Evolutionary conservation across 1,140 invertebrate species (phyloP).

Genomic region (Apis cerana): DNA sequence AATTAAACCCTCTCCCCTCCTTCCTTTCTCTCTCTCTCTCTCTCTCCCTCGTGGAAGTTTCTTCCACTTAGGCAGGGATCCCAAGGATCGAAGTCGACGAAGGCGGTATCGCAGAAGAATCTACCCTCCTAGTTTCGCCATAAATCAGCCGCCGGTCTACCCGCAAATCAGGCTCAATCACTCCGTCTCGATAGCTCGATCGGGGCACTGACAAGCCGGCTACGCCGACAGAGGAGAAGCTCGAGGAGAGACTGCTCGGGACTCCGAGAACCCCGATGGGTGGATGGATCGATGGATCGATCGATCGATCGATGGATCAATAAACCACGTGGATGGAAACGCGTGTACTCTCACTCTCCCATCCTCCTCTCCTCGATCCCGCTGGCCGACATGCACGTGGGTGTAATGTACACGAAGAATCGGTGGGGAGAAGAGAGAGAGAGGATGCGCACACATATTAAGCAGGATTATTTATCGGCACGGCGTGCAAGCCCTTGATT

Average conservation of each 20-base stretch:
- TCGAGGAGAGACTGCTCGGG: neutral
- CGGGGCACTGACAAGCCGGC: slow-evolving; percentile 39
- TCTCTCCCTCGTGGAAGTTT: neutral
- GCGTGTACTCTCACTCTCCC: slow-evolving; percentile 51
- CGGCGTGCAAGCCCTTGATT: slow-evolving; percentile 70
- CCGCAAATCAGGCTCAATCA: slow-evolving; percentile 50
- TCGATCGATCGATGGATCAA: slow-evolving; percentile 56
- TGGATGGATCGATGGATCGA: slow-evolving; percentile 53
- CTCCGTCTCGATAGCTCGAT: slow-evolving; percentile 40
- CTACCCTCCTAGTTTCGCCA: slow-evolving; percentile 22
- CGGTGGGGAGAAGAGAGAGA: slow-evolving; percentile 5
- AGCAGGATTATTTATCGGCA: slow-evolving; percentile 77
- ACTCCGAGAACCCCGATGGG: neutral
- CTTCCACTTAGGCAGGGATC: neutral
- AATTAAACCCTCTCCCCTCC: no score
- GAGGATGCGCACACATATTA: slow-evolving; percentile 69
- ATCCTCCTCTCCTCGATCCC: neutral
- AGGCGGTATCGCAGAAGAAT: slow-evolving; percentile 8
- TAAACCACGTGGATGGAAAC: slow-evolving; percentile 53
- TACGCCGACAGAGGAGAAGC: slow-evolving; percentile 1
- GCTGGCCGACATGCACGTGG: slow-evolving; percentile 16
- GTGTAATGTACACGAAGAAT: slow-evolving; percentile 42
- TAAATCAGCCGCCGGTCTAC: slow-evolving; percentile 42
- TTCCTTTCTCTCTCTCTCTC: neutral
- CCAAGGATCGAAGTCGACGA: neutral